Conservation (phyloP, 2,888 invertebrate species). For the Drosophila macrothrix region DNA sequence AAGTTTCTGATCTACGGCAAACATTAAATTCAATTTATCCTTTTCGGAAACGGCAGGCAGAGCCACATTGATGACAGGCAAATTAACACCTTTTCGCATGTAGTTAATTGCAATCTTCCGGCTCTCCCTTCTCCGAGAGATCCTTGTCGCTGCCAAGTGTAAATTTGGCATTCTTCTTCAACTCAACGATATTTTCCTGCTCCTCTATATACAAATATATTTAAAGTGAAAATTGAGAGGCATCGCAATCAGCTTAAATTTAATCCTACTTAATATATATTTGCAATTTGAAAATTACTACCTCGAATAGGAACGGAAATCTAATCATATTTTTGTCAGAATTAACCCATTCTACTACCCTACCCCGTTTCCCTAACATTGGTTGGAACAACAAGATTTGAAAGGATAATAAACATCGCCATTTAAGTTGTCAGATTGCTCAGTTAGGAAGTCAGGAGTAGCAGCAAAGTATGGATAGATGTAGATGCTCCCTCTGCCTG, state of each 20-base stretch:
- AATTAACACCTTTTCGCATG: constrained; percentile 97
- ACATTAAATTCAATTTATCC: constrained; percentile 95
- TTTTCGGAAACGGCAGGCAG: constrained; percentile 98
- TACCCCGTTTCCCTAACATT: too few species aligned
- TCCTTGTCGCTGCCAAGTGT: constrained; percentile 92
- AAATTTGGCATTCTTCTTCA: constrained; percentile 92
- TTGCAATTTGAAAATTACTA: too few species aligned
- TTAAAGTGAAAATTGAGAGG: too few species aligned
- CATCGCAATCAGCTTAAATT: too few species aligned
- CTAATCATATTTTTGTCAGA: too few species aligned
- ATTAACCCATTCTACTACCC: too few species aligned
- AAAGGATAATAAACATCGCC: too few species aligned
- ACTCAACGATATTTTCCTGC: constrained; percentile 87
- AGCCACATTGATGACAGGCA: constrained; percentile 95
- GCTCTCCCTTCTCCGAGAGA: constrained; percentile 91
- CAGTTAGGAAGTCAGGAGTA: background rate
- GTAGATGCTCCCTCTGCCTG: background rate
- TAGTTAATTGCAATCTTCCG: constrained; percentile 89
- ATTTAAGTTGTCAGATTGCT: background rate
- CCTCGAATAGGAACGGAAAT: too few species aligned
- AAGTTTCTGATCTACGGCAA: constrained; percentile 85
- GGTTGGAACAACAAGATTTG: too few species aligned
- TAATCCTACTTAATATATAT: too few species aligned
- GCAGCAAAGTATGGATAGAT: background rate
- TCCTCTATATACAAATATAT: too few species aligned